phyloP scores from a whole-genome alignment of 2,888 invertebrate genomes.

The Lepidonotus clava region DNA sequence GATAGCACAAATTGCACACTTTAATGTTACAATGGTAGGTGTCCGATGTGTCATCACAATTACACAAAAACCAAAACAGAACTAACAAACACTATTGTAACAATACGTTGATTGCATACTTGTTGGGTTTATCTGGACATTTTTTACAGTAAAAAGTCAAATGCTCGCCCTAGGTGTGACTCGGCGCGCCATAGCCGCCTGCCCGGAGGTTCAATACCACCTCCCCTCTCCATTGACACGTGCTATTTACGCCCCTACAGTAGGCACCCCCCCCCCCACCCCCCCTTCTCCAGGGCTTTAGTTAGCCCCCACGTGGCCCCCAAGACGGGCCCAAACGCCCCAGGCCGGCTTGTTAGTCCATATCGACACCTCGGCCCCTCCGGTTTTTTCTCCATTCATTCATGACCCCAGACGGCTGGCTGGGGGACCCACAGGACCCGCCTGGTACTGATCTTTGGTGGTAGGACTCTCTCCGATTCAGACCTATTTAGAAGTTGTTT shows the following conservation, averaged over 20 bases:
- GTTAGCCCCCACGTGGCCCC: constrained; percentile 19
- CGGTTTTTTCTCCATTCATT: neutral
- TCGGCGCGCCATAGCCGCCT: neutral
- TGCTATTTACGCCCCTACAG: constrained; percentile 40
- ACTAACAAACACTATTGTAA: no score
- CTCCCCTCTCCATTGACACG: constrained; percentile 33
- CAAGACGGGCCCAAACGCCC: neutral
- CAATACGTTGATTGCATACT: no score
- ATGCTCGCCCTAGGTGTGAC: no score
- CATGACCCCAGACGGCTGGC: constrained; percentile 23
- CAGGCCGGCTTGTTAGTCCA: constrained; percentile 42
- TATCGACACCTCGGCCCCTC: neutral
- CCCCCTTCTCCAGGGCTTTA: constrained; percentile 10
- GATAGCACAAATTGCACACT: no score
- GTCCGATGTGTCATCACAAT: no score
- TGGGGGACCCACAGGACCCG: neutral
- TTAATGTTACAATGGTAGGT: no score
- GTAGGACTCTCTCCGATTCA: neutral
- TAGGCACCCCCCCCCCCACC: neutral
- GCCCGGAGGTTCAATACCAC: constrained; percentile 23
- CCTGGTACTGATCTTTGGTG: constrained; percentile 20
- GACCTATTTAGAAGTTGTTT: no score
- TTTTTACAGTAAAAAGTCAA: no score
- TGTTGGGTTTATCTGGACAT: no score
- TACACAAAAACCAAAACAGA: no score